Conservation (phyloP, 2,797 vertebrate genomes). For the Cryptoprocta ferox region DNA sequence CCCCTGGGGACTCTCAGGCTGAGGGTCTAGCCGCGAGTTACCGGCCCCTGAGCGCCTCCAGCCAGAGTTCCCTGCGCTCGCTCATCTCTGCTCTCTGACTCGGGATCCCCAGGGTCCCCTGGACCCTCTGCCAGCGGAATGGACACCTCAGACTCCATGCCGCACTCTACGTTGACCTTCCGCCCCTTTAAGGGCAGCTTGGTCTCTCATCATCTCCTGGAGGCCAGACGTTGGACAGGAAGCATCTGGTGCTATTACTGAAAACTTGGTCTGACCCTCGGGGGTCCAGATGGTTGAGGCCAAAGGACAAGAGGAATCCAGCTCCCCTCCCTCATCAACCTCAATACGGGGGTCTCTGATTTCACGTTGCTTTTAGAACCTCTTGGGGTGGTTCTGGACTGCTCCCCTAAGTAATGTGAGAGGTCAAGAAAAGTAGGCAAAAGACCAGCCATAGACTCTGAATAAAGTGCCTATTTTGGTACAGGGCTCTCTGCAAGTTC, state of each 20-base stretch:
- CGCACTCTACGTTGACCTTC: background rate
- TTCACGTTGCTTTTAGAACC: background rate
- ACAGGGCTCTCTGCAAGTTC: background rate
- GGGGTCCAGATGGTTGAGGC: background rate
- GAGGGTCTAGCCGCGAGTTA: constrained; percentile 70
- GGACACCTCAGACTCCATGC: background rate
- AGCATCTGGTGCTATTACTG: constrained; percentile 6
- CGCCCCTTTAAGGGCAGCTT: background rate
- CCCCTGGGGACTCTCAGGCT: constrained; percentile 63
- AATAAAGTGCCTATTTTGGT: constrained; percentile 75
- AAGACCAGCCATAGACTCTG: constrained; percentile 30
- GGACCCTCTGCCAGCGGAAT: background rate
- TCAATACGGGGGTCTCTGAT: background rate
- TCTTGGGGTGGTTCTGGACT: constrained; percentile 19
- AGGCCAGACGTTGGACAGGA: background rate
- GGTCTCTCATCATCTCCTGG: background rate
- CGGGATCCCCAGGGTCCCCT: background rate
- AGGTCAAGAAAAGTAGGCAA: constrained; percentile 27
- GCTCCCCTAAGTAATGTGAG: constrained; percentile 17
- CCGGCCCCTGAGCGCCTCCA: constrained; percentile 80
- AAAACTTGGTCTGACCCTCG: background rate
- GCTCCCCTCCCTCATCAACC: background rate
- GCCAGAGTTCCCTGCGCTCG: constrained; percentile 83
- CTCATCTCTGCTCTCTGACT: constrained; percentile 85
- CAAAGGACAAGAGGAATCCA: constrained; percentile 19